Conservation (phyloP, 2,113 vertebrate genomes). For the Falco punctatus region DNA sequence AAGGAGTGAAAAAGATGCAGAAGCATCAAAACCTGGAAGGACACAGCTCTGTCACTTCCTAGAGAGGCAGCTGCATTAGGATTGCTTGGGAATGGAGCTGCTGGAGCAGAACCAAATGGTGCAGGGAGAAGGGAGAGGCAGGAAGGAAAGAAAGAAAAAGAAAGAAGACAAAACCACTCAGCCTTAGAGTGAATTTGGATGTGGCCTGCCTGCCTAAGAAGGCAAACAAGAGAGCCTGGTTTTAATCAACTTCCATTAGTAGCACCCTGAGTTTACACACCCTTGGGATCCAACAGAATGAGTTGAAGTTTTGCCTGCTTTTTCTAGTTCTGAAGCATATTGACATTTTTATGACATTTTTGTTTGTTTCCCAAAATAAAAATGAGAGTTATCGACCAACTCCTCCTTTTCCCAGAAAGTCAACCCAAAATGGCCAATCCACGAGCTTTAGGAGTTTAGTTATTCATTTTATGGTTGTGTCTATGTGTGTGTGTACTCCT, state of each 20-base stretch:
- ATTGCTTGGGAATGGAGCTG: background rate
- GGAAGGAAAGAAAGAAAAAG: background rate
- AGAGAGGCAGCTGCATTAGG: background rate
- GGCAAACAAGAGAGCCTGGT: background rate
- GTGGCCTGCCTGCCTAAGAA: background rate
- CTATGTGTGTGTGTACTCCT: background rate
- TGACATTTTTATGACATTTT: background rate
- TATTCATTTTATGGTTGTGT: background rate
- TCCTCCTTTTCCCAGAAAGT: conserved; percentile 4
- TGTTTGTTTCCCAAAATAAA: background rate
- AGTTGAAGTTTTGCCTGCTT: background rate
- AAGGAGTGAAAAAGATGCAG: background rate
- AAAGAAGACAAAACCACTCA: background rate
- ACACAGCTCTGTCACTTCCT: background rate
- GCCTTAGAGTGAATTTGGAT: background rate
- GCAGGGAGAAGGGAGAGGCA: background rate
- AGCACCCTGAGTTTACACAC: background rate
- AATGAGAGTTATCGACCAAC: background rate
- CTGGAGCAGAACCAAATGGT: background rate
- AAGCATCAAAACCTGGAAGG: background rate
- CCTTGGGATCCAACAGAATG: background rate
- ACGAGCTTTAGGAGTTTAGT: background rate
- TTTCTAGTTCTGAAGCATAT: background rate
- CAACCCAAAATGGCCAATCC: background rate
- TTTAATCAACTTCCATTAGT: background rate